A percentile compares a stretch with the other conserved stretches of the same genome.
phyloP scores from a whole-genome alignment of 1,140 invertebrate genomes.

The Maconellicoccus hirsutus region DNA sequence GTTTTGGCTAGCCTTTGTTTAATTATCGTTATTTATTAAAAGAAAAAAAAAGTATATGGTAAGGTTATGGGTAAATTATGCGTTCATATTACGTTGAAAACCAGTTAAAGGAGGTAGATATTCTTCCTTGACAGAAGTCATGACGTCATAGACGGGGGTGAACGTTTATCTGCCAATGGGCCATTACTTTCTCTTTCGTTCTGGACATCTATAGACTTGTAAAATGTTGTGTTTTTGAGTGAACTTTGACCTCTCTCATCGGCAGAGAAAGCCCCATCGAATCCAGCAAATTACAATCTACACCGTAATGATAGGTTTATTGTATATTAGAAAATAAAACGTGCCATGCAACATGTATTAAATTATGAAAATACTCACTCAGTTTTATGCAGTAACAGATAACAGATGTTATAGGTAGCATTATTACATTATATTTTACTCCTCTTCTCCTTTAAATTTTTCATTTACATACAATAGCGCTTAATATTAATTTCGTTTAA shows the following conservation, averaged over 20 bases:
- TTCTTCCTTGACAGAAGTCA: slow-evolving; percentile 16
- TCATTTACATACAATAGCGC: neutral
- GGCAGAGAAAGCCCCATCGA: slow-evolving; percentile 21
- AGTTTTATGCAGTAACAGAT: slow-evolving; percentile 1
- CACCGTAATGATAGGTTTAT: slow-evolving; percentile 18
- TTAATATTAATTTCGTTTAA: neutral
- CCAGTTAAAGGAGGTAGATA: slow-evolving; percentile 2
- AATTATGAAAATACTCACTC: slow-evolving; percentile 9
- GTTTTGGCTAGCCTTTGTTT: too few relatives aligned
- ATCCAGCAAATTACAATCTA: slow-evolving; percentile 14
- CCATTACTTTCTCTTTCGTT: slow-evolving; percentile 22
- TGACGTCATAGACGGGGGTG: slow-evolving; percentile 16
- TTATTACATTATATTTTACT: neutral
- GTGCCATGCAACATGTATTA: neutral
- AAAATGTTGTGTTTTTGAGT: slow-evolving; percentile 15
- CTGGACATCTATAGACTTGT: neutral
- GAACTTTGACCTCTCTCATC: slow-evolving; percentile 15
- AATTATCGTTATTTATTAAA: too few relatives aligned
- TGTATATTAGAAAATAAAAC: slow-evolving; percentile 21
- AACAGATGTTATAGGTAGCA: slow-evolving; percentile 8
- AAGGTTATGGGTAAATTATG: too few relatives aligned
- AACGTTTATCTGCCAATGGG: slow-evolving; percentile 5
- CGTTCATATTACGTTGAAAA: slow-evolving; percentile 6
- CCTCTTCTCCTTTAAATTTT: neutral
- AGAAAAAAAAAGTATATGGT: too few relatives aligned